These are phyloP conservation scores for Drosophila tsacasi DNA, from an alignment of 1,140 invertebrate species.

Conservation along the genomic window DNA sequence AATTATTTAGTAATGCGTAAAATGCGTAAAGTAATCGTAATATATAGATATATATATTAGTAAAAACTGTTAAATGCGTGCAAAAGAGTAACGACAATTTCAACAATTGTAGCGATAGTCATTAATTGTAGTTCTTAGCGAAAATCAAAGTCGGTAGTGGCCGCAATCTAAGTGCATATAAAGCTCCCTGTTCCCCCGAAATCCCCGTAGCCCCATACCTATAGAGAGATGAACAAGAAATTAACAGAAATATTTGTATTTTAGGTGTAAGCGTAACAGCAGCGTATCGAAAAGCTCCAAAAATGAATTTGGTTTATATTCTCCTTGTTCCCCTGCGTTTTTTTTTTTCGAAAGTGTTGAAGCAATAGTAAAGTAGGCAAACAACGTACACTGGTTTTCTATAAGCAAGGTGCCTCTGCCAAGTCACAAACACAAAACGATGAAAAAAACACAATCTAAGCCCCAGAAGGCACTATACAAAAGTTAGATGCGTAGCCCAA, in stretches of 20 bases:
- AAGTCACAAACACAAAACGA: slow-evolving; percentile 58
- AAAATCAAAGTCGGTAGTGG: slow-evolving; percentile 73
- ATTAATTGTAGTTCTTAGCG: slow-evolving; percentile 82
- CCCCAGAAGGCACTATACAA: slow-evolving; percentile 2
- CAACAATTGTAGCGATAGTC: slow-evolving; percentile 80
- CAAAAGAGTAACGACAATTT: slow-evolving; percentile 51
- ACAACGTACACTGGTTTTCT: slow-evolving; percentile 56
- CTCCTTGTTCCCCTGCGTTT: slow-evolving; percentile 15
- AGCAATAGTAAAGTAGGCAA: slow-evolving; percentile 41
- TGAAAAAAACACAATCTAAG: slow-evolving; percentile 9
- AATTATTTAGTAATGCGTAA: slow-evolving; percentile 64
- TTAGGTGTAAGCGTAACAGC: slow-evolving; percentile 36
- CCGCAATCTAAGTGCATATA: slow-evolving; percentile 82
- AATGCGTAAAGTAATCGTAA: slow-evolving; percentile 62
- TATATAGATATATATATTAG: slow-evolving; percentile 57
- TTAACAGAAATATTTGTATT: slow-evolving; percentile 47
- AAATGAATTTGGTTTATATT: slow-evolving; percentile 21
- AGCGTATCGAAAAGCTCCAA: slow-evolving; percentile 28
- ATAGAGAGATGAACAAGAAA: slow-evolving; percentile 51
- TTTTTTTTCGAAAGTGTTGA: slow-evolving; percentile 28
- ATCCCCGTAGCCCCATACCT: slow-evolving; percentile 41
- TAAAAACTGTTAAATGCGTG: slow-evolving; percentile 56
- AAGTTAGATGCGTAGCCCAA: not conserved
- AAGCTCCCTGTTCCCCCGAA: slow-evolving; percentile 31
- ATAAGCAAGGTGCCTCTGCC: slow-evolving; percentile 50